Conservation (phyloP, 2,113 vertebrate genomes). For the Mesoclemmys tuberculata region DNA sequence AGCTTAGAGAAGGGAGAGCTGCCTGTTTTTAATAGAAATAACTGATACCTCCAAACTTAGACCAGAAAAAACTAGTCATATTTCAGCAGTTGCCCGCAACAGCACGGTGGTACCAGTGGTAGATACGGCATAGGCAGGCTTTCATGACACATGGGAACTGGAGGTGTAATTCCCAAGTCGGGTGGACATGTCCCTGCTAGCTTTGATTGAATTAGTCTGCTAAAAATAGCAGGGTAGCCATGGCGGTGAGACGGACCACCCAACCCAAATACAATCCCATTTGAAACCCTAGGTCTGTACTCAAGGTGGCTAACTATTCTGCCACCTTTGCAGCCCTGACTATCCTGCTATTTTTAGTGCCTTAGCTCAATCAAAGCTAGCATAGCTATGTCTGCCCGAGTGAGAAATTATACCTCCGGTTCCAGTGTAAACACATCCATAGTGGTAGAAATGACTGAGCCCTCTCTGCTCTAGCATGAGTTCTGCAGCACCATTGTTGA, state of each 20-base stretch:
- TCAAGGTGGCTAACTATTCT: not conserved
- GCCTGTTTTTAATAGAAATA: not conserved
- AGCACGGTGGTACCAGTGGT: not conserved
- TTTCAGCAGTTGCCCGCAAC: not conserved
- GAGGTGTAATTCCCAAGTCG: not conserved
- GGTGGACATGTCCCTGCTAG: not conserved
- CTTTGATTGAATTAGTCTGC: not conserved
- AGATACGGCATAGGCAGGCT: not conserved
- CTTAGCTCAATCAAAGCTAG: not conserved
- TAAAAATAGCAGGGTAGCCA: not conserved
- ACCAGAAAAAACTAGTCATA: not conserved
- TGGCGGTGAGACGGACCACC: not conserved
- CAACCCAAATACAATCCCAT: not conserved
- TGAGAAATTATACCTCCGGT: not conserved
- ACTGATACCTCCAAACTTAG: not conserved
- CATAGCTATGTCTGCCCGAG: not conserved
- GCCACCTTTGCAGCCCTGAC: not conserved
- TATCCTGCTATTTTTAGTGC: not conserved
- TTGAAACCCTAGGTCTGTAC: not conserved
- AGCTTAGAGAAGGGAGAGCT: not conserved
- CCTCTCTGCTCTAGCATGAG: not conserved
- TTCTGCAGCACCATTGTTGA: not conserved
- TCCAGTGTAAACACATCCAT: not conserved
- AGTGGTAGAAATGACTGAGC: not conserved
- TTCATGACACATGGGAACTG: not conserved